Base-by-base conservation (phyloP, 2,113 vertebrate genomes). In the Marmota monax region DNA sequence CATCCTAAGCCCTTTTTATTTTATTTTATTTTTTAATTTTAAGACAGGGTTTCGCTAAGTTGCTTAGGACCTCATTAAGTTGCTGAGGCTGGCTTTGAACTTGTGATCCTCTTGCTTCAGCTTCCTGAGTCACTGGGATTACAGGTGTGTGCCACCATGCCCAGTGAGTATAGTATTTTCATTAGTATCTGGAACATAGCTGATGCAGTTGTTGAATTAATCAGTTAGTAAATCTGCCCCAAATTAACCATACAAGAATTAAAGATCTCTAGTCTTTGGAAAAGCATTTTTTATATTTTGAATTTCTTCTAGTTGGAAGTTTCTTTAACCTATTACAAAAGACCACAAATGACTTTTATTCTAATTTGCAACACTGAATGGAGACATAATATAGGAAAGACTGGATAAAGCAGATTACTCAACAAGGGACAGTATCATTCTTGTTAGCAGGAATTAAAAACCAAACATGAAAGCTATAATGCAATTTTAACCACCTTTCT, bases 231-330 rank as follows among this genome's bases (percentile, higher is more conserved):
- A 83, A 17, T 80, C 3, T 80, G 74, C 32, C 23, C 12, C 0
- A 79, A 95, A 96, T 95, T 90, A 97, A 96, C 61, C 72, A 96
- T 86, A 69, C 95, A 97, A 77, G 80, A 67, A 98, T 94, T 97
- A 97, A 80, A 73, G 96, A 61, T 17, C 27, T 74, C 74, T 65
- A 51, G 69, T 95, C 56, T 92, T 84, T 92, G 80, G 87, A 61
- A 72, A 74, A 95, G 86, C 18, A 29, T 0, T 14, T 88, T 92
- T 93, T 86, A 92, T 84, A 88, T 93, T 94, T 92, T 97, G 37
- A 65, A 77, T 53, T 34, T 83, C 58, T 94, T 78, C 70, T 16
- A 34, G 13, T 0, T 3, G 37, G 78, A 93, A 95, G 23, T 51
- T 2, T 27, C 0, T 14, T 42, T 87, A 96, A 96, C 39, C 48